Evolutionary conservation across 2,797 vertebrate species (phyloP), one percentile per base, ranked within the genome.

Genomic region (Phoxinus dragarum): DNA sequence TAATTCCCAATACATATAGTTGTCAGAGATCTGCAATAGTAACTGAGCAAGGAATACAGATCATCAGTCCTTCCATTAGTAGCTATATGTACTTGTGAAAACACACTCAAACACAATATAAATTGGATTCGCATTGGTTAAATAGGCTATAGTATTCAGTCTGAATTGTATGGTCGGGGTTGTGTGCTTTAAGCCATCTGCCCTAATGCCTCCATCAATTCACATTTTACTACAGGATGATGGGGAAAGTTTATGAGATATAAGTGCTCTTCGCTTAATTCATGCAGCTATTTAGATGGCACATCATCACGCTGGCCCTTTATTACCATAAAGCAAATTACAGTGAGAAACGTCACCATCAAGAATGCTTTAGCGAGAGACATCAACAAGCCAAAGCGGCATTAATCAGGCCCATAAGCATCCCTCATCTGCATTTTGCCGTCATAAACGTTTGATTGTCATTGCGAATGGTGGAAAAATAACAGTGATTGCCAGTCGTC

Each of bases 311-410:
- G 36, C 42, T 10, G 38, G 54, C 47, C 34, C 36, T 84, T 84
- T 81, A 84, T 87, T 87, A 81, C 66, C 40, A 71, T 75, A 47
- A 61, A 76, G 27, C 61, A 83, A 78, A 81, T 87, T 79, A 76
- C 54, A 68, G 6, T 36, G 47, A 72, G 16, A 68, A 68, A 82
- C 75, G 52, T 73, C 49, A 54, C 36, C 31, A 56, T 61, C 14
- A 49, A 61, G 31, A 61, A 64, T 49, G 42, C 61, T 17, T 75
- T 42, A 12, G 11, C 52, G 11, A 31, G 59, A 69, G 69, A 68
- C 78, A 40, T 76, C 40, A 56, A 81, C 64, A 73, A 64, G n/a
- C 67, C 61, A 79, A 81, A 47, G 68, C 7, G 3, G 27, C 81
- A 80, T 83, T 84, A 87, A 87, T 87, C 68, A 80, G 75, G 14